Evolutionary conservation across 1,140 invertebrate species (phyloP), one percentile per base, ranked within the genome.

Genomic region (Drosophila jambulina): DNA sequence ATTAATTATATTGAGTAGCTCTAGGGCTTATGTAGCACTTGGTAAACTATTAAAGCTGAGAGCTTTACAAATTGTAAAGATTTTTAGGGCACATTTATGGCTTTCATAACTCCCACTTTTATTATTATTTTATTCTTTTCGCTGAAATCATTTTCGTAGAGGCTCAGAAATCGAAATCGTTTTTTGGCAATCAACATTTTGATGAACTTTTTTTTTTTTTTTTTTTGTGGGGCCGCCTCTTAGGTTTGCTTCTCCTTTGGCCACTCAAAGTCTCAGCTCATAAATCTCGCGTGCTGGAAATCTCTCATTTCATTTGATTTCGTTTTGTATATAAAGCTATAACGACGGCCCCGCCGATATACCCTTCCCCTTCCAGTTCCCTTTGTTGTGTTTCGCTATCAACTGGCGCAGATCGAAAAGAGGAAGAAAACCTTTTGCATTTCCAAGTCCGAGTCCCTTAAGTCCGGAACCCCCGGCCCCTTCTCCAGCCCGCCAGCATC

Each of bases 261-360:
- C 42, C 40, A 61, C 54, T 84, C 58, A 80, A 84, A 84, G 77
- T 80, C 77, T 64, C 76, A 74, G 84, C 76, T 88, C 80, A 88
- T 87, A 87, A 88, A 88, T 83, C 84, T 87, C 77, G 80, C 83
- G 83, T 87, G 83, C 80, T 59, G 84, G 57, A 76, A 87, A 86
- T 82, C 79, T 82, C 48, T 82, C 49, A 86, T 82, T 86, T 86
- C 76, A 77, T 80, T 72, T 83, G 49, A 78, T 69, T 82, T 81
- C 43, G 72, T 57, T 81, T 79, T 67, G 68, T 67, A 80, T 67
- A 80, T 79, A 76, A 68, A 82, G 79, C 79, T 82, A 70, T 82
- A 77, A 81, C 70, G 57, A 71, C 78, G 45, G 56, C 59, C 62
- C 21, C 21, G n/a, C 72, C 25, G 60, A 74, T 58, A 76, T 17